Base-by-base conservation (phyloP, 2,888 invertebrate genomes). In the Netelia virgata region DNA sequence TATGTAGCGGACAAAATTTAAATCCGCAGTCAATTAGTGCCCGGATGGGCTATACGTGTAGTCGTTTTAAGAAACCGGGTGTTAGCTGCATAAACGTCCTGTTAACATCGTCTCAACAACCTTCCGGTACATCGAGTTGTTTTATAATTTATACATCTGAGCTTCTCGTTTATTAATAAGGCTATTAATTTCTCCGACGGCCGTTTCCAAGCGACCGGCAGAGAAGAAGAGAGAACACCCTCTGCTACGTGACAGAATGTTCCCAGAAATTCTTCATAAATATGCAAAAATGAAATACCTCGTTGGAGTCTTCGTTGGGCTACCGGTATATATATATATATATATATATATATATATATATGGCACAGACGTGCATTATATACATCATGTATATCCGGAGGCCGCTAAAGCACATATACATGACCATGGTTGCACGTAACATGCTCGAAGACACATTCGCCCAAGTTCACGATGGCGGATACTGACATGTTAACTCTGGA, bases 261-360 rank as follows among this genome's bases (percentile, higher is more conserved):
- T 81, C 74, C 41, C 76, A 59, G 64, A 82, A 85, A 79, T 83
- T 85, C 80, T 83, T 75, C 85, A 80, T 85, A 83, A 85, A 83
- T 85, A 85, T 85, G 78, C 83, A 85, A 83, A 85, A 83, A 75
- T 64, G 77, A 61, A 61, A 82, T 82, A 72, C 77, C 59, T 66
- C 50, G 70, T 28, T 55, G 57, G 70, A 61, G 61, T 20, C 82
- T 68, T 68, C 61, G 10, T 59, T 28, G 53, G 10, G 10, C 1
- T 36, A 53, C 53, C 14, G n/a, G 53, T 14, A 16, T n/a, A 53
- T 53, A 14, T 53, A 53, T 16, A 53, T 53, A 16, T 53, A 53
- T 18, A 18, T 57, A 57, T 57, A 57, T 57, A 16, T 47, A 47
- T 47, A 47, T 47, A 47, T 47, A 47, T 47, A 47, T 14, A 47